A percentile compares a stretch with the other conserved stretches of the same genome.
Conservation (phyloP, 2,888 invertebrate species). For the Nephrotoma guestfalica region DNA sequence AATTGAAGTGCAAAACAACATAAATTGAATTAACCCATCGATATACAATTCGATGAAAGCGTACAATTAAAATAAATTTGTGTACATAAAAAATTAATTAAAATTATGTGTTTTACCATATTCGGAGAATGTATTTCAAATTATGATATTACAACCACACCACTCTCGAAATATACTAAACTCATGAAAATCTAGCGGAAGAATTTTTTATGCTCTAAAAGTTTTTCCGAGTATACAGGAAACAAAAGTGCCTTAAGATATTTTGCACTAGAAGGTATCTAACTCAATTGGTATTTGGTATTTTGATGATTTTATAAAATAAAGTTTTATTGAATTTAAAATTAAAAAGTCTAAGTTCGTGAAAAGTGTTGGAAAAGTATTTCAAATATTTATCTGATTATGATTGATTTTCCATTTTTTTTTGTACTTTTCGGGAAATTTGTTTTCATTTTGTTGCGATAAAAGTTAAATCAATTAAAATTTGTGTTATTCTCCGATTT, state of each 20-base stretch:
- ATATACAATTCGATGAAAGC: no score
- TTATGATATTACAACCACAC: no score
- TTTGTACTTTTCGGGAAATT: not conserved
- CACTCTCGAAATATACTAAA: no score
- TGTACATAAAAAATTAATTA: no score
- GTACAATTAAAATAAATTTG: no score
- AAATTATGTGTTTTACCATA: no score
- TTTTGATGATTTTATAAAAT: not conserved
- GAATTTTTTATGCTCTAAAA: not conserved
- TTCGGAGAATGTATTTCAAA: no score
- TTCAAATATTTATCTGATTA: not conserved
- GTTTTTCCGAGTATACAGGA: not conserved
- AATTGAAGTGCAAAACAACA: no score
- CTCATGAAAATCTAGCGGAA: no score
- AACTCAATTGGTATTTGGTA: not conserved
- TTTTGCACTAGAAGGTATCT: not conserved
- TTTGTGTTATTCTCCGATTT: not conserved
- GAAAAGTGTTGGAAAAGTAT: not conserved
- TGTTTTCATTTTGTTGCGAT: not conserved
- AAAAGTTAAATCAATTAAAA: not conserved
- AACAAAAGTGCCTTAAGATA: not conserved
- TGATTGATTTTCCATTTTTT: not conserved
- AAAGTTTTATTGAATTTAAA: not conserved
- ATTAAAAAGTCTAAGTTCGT: not conserved
- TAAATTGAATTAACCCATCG: no score